A percentile compares a stretch with the other conserved stretches of the same genome.
Conservation (phyloP, 2,113 vertebrate species). For the Carettochelys insculpta region DNA sequence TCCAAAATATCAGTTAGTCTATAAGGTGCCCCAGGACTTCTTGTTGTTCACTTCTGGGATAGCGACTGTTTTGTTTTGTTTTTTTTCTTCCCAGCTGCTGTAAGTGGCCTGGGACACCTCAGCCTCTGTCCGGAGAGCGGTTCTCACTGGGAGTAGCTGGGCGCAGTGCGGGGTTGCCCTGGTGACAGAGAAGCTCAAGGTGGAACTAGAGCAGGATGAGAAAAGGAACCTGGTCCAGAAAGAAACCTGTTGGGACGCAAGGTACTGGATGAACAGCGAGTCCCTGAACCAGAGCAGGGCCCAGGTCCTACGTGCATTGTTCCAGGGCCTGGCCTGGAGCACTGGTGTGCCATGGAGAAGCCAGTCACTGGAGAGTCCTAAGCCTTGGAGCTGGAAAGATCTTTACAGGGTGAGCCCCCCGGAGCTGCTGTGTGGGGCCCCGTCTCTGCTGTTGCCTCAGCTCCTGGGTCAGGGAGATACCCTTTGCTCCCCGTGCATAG, state of each 20-base stretch:
- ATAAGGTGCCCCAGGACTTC: too few relatives aligned
- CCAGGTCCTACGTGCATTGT: too few relatives aligned
- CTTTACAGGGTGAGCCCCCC: not conserved
- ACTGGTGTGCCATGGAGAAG: not conserved
- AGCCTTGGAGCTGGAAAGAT: not conserved
- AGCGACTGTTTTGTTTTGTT: too few relatives aligned
- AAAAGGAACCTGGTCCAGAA: not conserved
- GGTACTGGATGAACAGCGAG: not conserved
- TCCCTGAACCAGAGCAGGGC: too few relatives aligned
- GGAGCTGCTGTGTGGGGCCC: not conserved
- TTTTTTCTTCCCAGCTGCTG: not conserved
- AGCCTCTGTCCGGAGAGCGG: not conserved
- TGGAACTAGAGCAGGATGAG: not conserved
- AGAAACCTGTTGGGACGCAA: not conserved
- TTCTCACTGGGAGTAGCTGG: not conserved
- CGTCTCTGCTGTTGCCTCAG: not conserved
- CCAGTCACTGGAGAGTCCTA: not conserved
- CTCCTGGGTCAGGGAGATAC: not conserved
- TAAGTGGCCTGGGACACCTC: not conserved
- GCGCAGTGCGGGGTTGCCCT: not conserved
- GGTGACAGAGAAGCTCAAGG: not conserved
- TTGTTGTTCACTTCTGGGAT: too few relatives aligned
- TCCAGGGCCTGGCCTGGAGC: too few relatives aligned
- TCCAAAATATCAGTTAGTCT: too few relatives aligned
- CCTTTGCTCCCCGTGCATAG: not conserved